Conservation (phyloP, 2,888 invertebrate genomes). For the Zele albiditarsus region DNA sequence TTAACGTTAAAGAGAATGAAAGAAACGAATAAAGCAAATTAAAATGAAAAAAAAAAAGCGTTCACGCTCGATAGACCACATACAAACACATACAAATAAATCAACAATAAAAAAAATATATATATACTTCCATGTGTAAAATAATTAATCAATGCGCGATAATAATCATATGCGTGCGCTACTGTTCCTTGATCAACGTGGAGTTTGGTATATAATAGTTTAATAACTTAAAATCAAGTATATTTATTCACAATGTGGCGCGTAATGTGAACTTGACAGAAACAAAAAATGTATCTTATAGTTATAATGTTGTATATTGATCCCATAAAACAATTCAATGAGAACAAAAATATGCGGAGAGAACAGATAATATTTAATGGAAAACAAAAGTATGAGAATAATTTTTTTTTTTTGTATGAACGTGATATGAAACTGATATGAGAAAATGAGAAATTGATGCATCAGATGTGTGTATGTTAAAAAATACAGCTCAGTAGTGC, state of each 20-base stretch:
- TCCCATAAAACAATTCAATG: conserved; percentile 5
- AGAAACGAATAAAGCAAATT: conserved; percentile 20
- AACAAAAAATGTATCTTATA: conserved; percentile 57
- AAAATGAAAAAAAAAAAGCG: conserved; percentile 45
- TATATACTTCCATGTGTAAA: not conserved
- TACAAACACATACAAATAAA: not conserved
- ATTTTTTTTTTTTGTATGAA: not conserved
- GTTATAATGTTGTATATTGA: conserved; percentile 53
- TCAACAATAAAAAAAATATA: conserved; percentile 14
- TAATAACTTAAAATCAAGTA: conserved; percentile 61
- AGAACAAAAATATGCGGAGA: not conserved
- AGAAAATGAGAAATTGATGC: conserved; percentile 37
- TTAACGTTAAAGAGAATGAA: conserved; percentile 26
- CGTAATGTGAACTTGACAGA: conserved; percentile 54
- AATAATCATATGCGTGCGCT: not conserved
- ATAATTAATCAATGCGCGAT: not conserved
- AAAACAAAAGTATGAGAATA: not conserved
- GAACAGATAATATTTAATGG: not conserved
- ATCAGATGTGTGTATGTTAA: conserved; percentile 37
- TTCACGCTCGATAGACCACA: conserved; percentile 10
- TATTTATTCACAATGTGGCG: conserved; percentile 68
- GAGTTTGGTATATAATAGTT: conserved; percentile 58
- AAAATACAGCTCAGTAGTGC: conserved; percentile 57
- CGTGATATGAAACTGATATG: not conserved
- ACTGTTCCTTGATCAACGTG: conserved; percentile 55